Conservation (phyloP, 2,113 vertebrate genomes). For the Oreochromis tanganicae region DNA sequence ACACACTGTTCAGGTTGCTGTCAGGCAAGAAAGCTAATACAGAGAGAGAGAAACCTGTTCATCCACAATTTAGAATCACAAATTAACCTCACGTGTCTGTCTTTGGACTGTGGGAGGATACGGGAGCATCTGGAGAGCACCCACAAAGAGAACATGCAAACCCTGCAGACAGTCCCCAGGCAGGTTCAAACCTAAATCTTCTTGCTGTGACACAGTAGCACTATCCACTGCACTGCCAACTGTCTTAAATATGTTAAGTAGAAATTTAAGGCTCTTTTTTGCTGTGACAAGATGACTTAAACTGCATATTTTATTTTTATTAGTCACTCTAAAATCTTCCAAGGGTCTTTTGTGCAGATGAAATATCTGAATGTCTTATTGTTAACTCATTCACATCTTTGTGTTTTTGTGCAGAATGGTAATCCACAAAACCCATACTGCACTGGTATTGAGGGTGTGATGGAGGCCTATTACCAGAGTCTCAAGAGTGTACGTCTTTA, state of each 20-base stretch:
- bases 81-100: neutral
- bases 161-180: neutral
- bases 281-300: neutral
- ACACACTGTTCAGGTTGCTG: neutral
- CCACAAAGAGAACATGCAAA: neutral
- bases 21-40: neutral
- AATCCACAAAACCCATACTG: conserved; percentile 96
- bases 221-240: neutral
- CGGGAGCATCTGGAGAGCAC: neutral
- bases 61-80: neutral
- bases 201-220: neutral
- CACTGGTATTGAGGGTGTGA: conserved; percentile 90
- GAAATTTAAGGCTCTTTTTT: neutral
- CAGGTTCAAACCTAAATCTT: neutral
- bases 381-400: neutral
- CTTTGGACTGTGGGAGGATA: neutral
- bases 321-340: neutral
- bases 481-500: conserved; percentile 92
- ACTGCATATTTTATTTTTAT: neutral
- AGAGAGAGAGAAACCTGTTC: neutral
- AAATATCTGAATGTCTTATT: neutral
- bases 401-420: conserved; percentile 79
- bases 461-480: conserved; percentile 95
- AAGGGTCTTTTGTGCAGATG: neutral
- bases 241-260: neutral